phyloP scores from a whole-genome alignment of 1,140 invertebrate species.

The Magallana gigas region DNA sequence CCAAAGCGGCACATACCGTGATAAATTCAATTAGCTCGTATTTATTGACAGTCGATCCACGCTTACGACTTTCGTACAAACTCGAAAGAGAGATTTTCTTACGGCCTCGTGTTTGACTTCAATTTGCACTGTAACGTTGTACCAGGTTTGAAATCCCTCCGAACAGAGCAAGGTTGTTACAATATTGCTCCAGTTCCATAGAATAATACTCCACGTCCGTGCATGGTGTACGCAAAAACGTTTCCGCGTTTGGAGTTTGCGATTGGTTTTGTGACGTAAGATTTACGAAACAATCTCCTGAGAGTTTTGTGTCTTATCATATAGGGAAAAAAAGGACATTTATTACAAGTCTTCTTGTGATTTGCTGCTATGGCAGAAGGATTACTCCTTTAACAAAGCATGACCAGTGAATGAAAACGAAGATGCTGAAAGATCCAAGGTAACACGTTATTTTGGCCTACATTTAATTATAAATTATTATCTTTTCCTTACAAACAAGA shows the following conservation, averaged over 20 bases:
- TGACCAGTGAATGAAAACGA: no score
- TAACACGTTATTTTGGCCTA: no score
- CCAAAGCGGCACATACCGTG: conserved; percentile 23
- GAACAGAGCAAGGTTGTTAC: no score
- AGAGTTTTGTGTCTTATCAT: background rate
- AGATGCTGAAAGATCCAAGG: no score
- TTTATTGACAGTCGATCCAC: background rate
- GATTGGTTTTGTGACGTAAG: conserved; percentile 17
- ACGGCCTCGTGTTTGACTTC: conserved; percentile 14
- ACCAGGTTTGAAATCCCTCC: background rate
- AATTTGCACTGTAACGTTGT: conserved; percentile 18
- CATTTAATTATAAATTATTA: no score
- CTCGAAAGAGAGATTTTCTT: conserved; percentile 28
- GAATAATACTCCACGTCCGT: background rate
- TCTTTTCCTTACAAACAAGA: no score
- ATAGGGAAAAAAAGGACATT: background rate
- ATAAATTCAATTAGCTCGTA: conserved; percentile 12
- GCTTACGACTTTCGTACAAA: conserved; percentile 13
- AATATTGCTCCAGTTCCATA: background rate
- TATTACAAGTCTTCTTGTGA: background rate
- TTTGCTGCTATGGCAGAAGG: background rate
- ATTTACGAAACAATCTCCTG: background rate
- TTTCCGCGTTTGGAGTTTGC: background rate
- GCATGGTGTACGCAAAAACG: background rate
- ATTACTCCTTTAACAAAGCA: background rate